Conservation (phyloP, 2,113 vertebrate species). For the Misgurnus anguillicaudatus region DNA sequence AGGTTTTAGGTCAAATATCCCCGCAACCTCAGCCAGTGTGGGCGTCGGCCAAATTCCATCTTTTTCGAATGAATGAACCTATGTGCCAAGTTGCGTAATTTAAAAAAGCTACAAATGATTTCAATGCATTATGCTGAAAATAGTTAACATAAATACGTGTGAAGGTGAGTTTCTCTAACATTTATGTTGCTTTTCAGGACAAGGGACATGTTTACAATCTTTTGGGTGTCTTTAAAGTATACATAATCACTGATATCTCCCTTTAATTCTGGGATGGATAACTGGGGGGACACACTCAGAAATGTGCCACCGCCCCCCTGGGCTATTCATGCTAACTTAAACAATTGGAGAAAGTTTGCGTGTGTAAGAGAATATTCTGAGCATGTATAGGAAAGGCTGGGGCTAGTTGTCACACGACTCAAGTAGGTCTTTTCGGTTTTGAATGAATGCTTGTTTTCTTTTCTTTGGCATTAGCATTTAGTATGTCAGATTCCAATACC, state of each 20-base stretch:
- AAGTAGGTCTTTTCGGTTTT: not conserved
- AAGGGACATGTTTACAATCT: no score
- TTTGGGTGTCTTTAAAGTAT: no score
- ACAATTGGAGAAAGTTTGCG: not conserved
- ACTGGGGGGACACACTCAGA: conserved; percentile 3
- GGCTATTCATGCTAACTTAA: not conserved
- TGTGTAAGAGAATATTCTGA: no score
- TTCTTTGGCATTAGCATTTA: not conserved
- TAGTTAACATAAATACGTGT: no score
- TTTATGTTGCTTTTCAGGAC: no score
- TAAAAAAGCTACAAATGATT: not conserved
- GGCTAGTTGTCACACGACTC: not conserved
- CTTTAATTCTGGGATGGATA: not conserved
- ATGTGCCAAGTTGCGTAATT: conserved; percentile 22
- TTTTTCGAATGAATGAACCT: conserved; percentile 24
- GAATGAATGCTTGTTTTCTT: not conserved
- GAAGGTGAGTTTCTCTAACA: no score
- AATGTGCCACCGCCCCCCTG: not conserved
- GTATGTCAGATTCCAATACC: no score
- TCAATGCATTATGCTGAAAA: not conserved
- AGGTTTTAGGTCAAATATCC: conserved; percentile 38
- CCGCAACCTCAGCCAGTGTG: conserved; percentile 13
- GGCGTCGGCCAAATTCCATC: conserved; percentile 29
- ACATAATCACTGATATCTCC: no score
- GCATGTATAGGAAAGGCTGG: not conserved